Evolutionary conservation across 2,888 invertebrate genomes (phyloP), one percentile per base, ranked within the genome.

Genomic region (Xestia c-nigrum): DNA sequence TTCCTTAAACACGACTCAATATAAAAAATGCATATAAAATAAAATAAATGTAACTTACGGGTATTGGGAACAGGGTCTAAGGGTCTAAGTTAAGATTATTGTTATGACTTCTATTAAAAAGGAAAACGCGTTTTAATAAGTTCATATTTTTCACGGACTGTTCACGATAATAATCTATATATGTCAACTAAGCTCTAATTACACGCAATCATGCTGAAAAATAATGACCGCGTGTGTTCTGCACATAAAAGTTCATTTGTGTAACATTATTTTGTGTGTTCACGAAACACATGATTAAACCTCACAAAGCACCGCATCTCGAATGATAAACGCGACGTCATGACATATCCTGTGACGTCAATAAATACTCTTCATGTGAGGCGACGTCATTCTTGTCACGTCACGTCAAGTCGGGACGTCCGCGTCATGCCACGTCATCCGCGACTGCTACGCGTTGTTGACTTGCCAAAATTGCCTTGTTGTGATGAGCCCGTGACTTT

Each of bases 381-480:
- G 78, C 88, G 87, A 87, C 89, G 92, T 91, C 91, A 89, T 91
- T 87, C 89, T 88, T 88, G 91, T 91, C 91, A 84, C 88, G 90
- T 90, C 91, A 88, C 85, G 90, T 89, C 91, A 88, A 81, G 78
- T 76, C 73, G 81, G 79, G 77, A 82, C 81, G 71, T 69, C 47
- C 71, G 83, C 89, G 90, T 93, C 92, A 92, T 91, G 93, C 92
- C 86, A 21, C 89, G 92, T 93, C 93, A 94, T 92, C 80, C 83
- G 76, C 82, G 87, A 83, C 88, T 84, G 86, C 91, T 92, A 90
- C 91, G 91, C 92, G 89, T 92, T 94, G 93, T 94, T 94, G 93
- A 93, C 94, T 94, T 91, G 89, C 89, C 87, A 78, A 93, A 94
- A 93, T 93, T 92, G 94, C 92, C 89, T 90, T 89, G 93, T 93